A percentile compares a stretch with the other conserved stretches of the same genome.
Conservation (phyloP, 2,113 vertebrate species). For the Eulemur rufifrons region DNA sequence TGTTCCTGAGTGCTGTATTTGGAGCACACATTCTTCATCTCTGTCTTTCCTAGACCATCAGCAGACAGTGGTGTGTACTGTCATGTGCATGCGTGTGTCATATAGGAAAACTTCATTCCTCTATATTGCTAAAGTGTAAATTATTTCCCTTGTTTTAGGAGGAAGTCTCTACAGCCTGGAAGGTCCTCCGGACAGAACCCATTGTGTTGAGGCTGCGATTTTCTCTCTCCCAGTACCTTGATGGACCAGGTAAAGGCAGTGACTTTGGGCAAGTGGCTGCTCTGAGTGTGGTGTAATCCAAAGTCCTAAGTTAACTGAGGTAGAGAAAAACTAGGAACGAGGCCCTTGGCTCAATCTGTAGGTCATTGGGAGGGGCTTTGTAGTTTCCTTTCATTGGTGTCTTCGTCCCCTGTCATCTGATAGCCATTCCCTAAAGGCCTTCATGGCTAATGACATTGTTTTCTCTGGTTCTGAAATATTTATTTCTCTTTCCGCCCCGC, state of each 20-base stretch:
- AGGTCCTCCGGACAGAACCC: constrained; percentile 98
- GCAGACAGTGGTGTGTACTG: constrained; percentile 43
- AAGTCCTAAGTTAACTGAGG: neutral
- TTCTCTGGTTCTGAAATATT: neutral
- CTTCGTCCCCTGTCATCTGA: neutral
- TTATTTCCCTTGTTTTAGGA: constrained; percentile 85
- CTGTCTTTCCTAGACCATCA: constrained; percentile 47
- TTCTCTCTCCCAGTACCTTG: constrained; percentile 99
- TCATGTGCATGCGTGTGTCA: constrained; percentile 31
- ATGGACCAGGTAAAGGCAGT: constrained; percentile 95
- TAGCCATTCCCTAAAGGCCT: neutral
- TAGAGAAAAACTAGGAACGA: constrained; percentile 22
- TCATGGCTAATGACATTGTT: constrained; percentile 31
- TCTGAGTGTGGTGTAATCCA: neutral
- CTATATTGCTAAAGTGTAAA: neutral
- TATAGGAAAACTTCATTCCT: neutral
- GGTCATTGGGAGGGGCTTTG: neutral
- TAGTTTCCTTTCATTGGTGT: neutral
- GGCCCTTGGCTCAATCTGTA: neutral
- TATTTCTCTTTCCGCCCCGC: neutral
- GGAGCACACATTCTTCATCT: constrained; percentile 52
- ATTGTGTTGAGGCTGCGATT: constrained; percentile 96
- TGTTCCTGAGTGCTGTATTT: constrained; percentile 48
- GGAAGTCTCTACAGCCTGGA: constrained; percentile 99
- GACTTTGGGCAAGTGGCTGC: rapidly evolving